A percentile compares a stretch with the other conserved stretches of the same genome.
Evolutionary conservation across 2,797 vertebrate species (phyloP).

Genomic region (Ctenochaetus hawaiiensis): DNA sequence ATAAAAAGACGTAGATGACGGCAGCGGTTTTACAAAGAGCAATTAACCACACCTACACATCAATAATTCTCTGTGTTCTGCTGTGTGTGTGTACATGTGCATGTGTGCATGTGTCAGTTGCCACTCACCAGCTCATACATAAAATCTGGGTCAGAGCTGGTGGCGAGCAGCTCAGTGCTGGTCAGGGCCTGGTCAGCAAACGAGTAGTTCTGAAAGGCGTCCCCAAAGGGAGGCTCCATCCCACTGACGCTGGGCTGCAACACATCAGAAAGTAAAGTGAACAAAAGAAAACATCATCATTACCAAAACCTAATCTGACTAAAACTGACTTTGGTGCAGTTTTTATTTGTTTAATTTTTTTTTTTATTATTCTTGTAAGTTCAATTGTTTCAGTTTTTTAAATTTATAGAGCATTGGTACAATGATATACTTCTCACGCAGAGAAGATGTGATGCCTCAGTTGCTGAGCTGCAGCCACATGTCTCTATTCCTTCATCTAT

Average conservation of each 20-base stretch:
- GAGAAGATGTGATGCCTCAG: neutral
- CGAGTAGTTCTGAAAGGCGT: conserved; percentile 97
- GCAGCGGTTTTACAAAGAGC: neutral
- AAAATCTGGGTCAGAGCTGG: conserved; percentile 98
- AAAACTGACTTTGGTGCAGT: neutral
- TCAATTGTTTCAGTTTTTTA: neutral
- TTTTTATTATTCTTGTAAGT: no score
- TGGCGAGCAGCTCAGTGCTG: conserved; percentile 97
- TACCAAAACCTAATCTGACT: neutral
- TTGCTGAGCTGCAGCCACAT: neutral
- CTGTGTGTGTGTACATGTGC: no score
- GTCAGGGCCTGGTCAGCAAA: conserved; percentile 98
- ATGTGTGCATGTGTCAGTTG: conserved; percentile 10
- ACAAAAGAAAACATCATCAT: neutral
- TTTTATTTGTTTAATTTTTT: neutral
- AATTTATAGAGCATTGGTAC: neutral
- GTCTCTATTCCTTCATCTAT: neutral
- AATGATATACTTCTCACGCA: neutral
- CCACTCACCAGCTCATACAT: conserved; percentile 98
- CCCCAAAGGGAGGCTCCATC: conserved; percentile 99
- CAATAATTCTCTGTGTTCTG: neutral
- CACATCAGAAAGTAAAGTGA: conserved; percentile 24
- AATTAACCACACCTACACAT: neutral
- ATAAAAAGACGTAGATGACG: conserved; percentile 3
- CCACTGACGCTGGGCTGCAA: conserved; percentile 95